phyloP scores from a whole-genome alignment of 2,113 vertebrate genomes.

The Sisor rabdophorus region DNA sequence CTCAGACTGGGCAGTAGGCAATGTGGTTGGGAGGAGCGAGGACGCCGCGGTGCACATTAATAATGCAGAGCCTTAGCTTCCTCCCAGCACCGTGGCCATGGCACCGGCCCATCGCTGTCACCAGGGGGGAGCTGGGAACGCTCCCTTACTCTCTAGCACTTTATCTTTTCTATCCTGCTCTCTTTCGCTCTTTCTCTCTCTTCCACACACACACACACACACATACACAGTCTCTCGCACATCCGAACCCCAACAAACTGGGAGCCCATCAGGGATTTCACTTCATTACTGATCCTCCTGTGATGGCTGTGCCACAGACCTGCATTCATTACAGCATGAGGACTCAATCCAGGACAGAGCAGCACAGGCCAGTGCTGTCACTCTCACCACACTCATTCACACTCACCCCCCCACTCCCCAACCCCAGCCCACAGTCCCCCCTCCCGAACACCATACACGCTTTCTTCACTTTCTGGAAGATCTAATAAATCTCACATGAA shows the following conservation, averaged over 20 bases:
- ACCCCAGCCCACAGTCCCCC: not conserved
- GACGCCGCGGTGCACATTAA: constrained; percentile 78
- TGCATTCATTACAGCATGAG: constrained; percentile 61
- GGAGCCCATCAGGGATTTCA: constrained; percentile 61
- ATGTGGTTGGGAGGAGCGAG: constrained; percentile 75
- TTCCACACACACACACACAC: constrained; percentile 49
- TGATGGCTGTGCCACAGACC: constrained; percentile 59
- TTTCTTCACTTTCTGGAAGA: not conserved
- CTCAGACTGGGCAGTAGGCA: constrained; percentile 75
- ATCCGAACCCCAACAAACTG: constrained; percentile 61
- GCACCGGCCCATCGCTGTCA: constrained; percentile 77
- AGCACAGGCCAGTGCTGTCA: constrained; percentile 38
- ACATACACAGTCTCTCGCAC: constrained; percentile 53
- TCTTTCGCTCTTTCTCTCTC: constrained; percentile 59
- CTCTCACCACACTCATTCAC: constrained; percentile 12
- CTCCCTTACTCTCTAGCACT: constrained; percentile 63
- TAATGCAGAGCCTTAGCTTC: constrained; percentile 77
- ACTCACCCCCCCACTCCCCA: not conserved
- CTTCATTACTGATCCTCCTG: constrained; percentile 69
- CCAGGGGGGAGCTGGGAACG: constrained; percentile 64
- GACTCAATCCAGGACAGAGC: constrained; percentile 44
- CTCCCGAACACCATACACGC: not conserved
- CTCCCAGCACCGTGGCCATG: constrained; percentile 74
- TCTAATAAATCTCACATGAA: not conserved
- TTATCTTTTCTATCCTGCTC: constrained; percentile 46